These are phyloP conservation scores for Phallusia fumigata DNA, from an alignment of 23 tunicate species.

Conservation along the genomic window DNA sequence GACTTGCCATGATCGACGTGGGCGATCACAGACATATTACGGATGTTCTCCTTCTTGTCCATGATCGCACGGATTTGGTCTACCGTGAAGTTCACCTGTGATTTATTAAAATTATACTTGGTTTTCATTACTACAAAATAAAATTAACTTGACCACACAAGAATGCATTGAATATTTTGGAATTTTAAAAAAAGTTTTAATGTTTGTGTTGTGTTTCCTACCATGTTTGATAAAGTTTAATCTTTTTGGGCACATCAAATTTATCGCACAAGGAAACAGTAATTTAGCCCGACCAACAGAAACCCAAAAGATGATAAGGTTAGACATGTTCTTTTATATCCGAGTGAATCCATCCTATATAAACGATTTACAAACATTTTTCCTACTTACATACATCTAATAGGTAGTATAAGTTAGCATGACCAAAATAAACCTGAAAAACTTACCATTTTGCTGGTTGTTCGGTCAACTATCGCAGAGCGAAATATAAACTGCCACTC, in stretches of 20 bases:
- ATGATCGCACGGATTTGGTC: slow-evolving; percentile 99
- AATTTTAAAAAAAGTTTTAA: no score
- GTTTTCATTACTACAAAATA: no score
- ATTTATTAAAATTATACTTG: no score
- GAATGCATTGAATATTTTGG: no score
- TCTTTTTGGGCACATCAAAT: no score
- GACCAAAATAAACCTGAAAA: background rate
- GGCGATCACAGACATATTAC: slow-evolving; percentile 99
- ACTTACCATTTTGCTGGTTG: background rate
- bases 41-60: slow-evolving; percentile 95
- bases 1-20: slow-evolving; percentile 99
- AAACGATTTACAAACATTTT: background rate
- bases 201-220: no score
- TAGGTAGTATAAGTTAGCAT: no score
- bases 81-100: slow-evolving; percentile 92
- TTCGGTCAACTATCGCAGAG: background rate
- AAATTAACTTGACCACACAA: no score
- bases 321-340: background rate
- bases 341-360: background rate
- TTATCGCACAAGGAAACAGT: no score
- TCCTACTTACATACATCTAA: no score
- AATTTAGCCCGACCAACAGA: background rate
- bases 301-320: background rate
- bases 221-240: no score
- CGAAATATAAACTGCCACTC: slow-evolving; percentile 4